phyloP scores from a whole-genome alignment of 2,113 vertebrate genomes.

The Gallinago media region DNA sequence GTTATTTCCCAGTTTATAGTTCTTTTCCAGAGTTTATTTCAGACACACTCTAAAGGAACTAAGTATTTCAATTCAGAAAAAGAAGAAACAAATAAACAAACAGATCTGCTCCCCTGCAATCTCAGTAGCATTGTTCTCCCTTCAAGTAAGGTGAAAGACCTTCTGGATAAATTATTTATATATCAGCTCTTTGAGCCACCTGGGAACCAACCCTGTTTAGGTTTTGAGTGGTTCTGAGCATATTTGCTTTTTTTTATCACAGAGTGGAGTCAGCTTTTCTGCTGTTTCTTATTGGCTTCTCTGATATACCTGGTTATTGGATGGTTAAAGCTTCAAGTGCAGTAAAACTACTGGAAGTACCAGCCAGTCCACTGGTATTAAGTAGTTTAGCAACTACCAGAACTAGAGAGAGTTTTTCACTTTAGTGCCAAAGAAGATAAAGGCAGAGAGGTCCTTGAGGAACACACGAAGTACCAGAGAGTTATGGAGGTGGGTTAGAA shows the following conservation, averaged over 20 bases:
- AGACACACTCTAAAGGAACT: background rate
- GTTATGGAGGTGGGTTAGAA: background rate
- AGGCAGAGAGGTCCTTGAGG: background rate
- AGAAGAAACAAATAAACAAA: background rate
- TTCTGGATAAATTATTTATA: background rate
- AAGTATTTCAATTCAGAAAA: background rate
- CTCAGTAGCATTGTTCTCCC: background rate
- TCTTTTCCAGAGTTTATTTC: background rate
- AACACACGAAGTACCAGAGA: background rate
- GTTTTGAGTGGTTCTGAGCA: background rate
- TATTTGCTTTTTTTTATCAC: background rate
- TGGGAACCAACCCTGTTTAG: background rate
- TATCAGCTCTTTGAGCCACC: background rate
- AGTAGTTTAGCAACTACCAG: background rate
- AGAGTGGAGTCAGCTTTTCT: background rate
- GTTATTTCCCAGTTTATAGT: background rate
- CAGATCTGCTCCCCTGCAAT: background rate
- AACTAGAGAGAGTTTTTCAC: background rate
- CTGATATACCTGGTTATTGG: background rate
- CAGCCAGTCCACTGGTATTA: background rate
- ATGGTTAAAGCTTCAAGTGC: background rate
- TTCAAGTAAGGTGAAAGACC: background rate
- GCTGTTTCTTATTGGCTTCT: background rate
- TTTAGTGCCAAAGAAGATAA: background rate
- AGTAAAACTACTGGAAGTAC: background rate